Base-by-base conservation (phyloP, 2,888 invertebrate species). In the Hecatera dysodea region DNA sequence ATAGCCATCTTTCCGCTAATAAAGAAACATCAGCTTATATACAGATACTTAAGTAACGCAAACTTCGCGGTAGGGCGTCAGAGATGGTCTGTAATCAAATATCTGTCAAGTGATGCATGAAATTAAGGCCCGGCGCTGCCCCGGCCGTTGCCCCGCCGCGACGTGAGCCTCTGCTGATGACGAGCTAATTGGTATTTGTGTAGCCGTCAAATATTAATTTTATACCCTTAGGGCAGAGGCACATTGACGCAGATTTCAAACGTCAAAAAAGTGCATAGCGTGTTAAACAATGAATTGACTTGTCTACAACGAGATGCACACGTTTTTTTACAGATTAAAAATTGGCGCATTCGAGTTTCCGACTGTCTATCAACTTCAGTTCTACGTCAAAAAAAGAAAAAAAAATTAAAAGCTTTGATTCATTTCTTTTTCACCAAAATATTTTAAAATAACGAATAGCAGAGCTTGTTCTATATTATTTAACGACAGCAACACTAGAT, bases 91-190 rank as follows among this genome's bases (percentile, higher is more conserved):
- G 92, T 93, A 94, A 94, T 94, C 91, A 93, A 94, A 93, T 94
- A 93, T 92, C 93, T 91, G 90, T 89, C 85, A 92, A 94, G 91
- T 94, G 93, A 93, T 88, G 93, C 95, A 89, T 95, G 93, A 94
- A 94, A 94, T 94, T 92, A 92, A 91, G 89, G 88, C 81, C 83
- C 3, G 84, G 83, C 86, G 88, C 84, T 75, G 78, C 48, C 53
- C 75, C 86, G 93, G 91, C 82, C 93, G 89, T 91, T 93, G 93
- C 91, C 91, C 93, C 83, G 84, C 77, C 84, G 86, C 81, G 86
- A 87, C 88, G 88, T 88, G 88, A 89, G 87, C 78, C 81, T 74
- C 60, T 60, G 50, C 61, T 78, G 67, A 81, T 82, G 68, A 86
- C 22, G 67, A 74, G 78, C 67, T 82, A 79, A 85, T 82, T 80